A percentile compares a stretch with the other conserved stretches of the same genome.
Conservation (phyloP, 1,140 invertebrate genomes). For the Stegodyphus dumicola region DNA sequence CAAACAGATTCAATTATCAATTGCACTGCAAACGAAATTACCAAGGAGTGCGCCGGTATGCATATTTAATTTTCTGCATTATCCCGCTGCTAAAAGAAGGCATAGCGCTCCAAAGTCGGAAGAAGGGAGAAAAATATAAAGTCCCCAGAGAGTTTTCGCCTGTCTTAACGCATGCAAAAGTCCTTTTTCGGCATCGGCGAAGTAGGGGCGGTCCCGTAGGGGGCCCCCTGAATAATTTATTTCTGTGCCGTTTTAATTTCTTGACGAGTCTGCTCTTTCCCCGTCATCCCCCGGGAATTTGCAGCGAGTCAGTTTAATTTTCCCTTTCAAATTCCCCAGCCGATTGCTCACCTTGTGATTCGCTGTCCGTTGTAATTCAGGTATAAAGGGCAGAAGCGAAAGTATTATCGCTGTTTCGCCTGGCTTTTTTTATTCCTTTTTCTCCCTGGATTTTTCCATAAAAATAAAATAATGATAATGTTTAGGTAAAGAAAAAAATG, state of each 20-base stretch:
- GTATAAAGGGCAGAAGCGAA: background rate
- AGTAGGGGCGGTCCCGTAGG: background rate
- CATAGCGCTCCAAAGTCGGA: background rate
- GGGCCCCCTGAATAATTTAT: conserved; percentile 51
- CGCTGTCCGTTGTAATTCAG: conserved; percentile 4
- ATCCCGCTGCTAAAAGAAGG: conserved; percentile 14
- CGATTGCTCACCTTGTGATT: conserved; percentile 27
- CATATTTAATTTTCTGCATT: conserved; percentile 60
- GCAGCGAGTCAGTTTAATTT: conserved; percentile 58
- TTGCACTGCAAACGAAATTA: conserved; percentile 52
- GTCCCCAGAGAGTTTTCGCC: conserved; percentile 24
- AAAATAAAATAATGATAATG: conserved; percentile 41
- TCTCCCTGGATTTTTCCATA: background rate
- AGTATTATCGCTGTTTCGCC: conserved; percentile 19
- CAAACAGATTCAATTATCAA: conserved; percentile 61
- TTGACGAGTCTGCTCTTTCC: conserved; percentile 42
- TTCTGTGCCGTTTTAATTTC: conserved; percentile 59
- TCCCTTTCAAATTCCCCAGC: conserved; percentile 37
- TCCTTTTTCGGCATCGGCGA: conserved; percentile 30
- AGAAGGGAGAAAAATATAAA: conserved; percentile 27
- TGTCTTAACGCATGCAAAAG: conserved; percentile 52
- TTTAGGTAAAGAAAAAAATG: background rate
- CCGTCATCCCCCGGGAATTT: conserved; percentile 26
- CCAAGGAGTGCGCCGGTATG: conserved; percentile 31
- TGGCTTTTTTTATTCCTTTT: background rate